phyloP scores from a whole-genome alignment of 2,888 invertebrate genomes.

The Fragum whitleyi region DNA sequence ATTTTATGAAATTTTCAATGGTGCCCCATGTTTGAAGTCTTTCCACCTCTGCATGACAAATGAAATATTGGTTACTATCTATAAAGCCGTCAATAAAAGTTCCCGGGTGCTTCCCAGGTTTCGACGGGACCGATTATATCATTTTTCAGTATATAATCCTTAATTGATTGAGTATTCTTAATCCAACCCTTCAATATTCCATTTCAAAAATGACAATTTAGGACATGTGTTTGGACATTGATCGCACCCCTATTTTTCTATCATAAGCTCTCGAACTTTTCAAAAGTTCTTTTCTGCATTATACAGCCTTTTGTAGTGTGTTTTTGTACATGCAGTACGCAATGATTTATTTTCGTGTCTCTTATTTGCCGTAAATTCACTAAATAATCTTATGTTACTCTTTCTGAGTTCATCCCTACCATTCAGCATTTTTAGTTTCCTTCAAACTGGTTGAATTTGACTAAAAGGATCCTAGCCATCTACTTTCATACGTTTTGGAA shows the following conservation, averaged over 20 bases:
- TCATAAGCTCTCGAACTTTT: not conserved
- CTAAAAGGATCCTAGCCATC: not conserved
- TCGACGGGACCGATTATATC: constrained; percentile 4
- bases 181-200: constrained; percentile 15
- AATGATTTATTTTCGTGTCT: not conserved
- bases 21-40: not conserved
- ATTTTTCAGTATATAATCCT: not conserved
- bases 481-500: not conserved
- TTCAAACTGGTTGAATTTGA: not conserved
- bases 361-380: not conserved
- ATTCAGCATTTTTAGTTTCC: not conserved
- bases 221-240: not conserved
- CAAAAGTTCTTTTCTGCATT: not conserved
- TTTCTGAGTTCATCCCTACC: not conserved
- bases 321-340: not conserved
- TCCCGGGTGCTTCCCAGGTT: not conserved
- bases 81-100: not conserved
- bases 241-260: not conserved
- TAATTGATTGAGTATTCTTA: not conserved
- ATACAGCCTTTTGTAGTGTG: not conserved
- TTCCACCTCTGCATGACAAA: not conserved
- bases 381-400: not conserved
- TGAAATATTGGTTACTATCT: not conserved
- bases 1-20: not conserved
- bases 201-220: not conserved